Conservation (phyloP, 2,113 vertebrate species). For the Rhea americana region DNA sequence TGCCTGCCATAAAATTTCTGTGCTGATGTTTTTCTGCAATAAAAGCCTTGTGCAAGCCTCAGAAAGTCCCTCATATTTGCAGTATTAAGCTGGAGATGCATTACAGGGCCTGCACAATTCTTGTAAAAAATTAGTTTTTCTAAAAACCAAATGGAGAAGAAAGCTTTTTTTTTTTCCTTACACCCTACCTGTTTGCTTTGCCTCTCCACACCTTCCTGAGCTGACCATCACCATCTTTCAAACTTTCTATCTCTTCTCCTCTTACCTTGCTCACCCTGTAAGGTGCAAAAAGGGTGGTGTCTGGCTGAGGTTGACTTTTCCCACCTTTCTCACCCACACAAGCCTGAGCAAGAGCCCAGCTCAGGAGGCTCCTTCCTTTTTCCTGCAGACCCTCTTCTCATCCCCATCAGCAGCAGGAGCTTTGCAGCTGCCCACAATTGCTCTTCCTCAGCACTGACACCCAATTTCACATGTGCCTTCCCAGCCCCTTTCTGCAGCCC, state of each 20-base stretch:
- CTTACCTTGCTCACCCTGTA: background rate
- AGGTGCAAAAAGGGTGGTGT: background rate
- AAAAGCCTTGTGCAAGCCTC: background rate
- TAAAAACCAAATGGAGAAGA: background rate
- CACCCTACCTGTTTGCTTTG: background rate
- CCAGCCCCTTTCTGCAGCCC: too few relatives aligned
- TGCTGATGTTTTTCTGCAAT: background rate
- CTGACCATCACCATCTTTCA: background rate
- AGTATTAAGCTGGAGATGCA: background rate
- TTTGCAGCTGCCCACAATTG: background rate
- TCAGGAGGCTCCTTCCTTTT: too few relatives aligned
- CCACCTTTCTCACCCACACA: fast-evolving
- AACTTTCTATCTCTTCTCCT: too few relatives aligned
- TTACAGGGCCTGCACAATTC: background rate
- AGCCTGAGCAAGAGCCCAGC: background rate
- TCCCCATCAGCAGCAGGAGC: background rate
- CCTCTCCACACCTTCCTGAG: background rate
- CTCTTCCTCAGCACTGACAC: too few relatives aligned
- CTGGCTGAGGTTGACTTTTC: background rate
- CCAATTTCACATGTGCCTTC: background rate
- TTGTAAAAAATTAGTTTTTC: background rate
- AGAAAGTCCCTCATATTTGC: background rate
- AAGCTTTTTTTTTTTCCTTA: background rate
- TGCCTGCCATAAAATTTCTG: background rate
- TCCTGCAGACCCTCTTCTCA: background rate